Evolutionary conservation across 2,888 invertebrate species (phyloP).

Genomic region (Ophioninae sp.): DNA sequence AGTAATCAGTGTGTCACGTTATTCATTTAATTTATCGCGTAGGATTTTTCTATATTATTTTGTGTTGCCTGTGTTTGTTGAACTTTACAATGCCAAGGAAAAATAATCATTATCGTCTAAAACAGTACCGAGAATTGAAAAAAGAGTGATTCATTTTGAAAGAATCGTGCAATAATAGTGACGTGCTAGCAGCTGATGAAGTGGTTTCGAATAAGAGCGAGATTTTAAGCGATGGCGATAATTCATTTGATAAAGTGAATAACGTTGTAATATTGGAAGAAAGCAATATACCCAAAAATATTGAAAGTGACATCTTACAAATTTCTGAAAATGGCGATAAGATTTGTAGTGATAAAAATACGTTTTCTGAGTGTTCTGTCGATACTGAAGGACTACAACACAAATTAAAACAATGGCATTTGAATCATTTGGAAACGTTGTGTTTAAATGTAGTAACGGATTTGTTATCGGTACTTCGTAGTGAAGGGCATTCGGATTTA

Average conservation of each 20-base stretch:
- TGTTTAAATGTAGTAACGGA: slow-evolving; percentile 38
- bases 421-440: slow-evolving; percentile 31
- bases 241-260: slow-evolving; percentile 23
- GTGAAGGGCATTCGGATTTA: slow-evolving; percentile 37
- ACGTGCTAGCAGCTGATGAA: slow-evolving; percentile 21
- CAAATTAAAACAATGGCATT: slow-evolving; percentile 35
- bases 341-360: slow-evolving; percentile 9
- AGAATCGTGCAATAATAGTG: slow-evolving; percentile 8
- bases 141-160: slow-evolving; percentile 16
- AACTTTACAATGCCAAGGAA: slow-evolving; percentile 15
- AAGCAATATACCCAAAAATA: slow-evolving; percentile 1
- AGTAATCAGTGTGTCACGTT: not conserved
- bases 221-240: not conserved
- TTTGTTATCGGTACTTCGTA: slow-evolving; percentile 36
- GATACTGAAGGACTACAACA: slow-evolving; percentile 22
- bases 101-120: slow-evolving; percentile 22
- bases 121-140: slow-evolving; percentile 36
- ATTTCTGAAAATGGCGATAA: slow-evolving; percentile 15
- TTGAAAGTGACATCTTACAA: slow-evolving; percentile 11
- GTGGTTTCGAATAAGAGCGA: slow-evolving; percentile 18
- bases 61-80: slow-evolving; percentile 17
- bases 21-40: slow-evolving; percentile 1
- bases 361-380: slow-evolving; percentile 7
- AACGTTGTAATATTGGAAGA: slow-evolving; percentile 23
- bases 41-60: slow-evolving; percentile 8